Percentiles rank a stretch among this genome's conserved stretches.
Conservation (phyloP, 2,797 vertebrate species). For the Melanotaenia boesemani region DNA sequence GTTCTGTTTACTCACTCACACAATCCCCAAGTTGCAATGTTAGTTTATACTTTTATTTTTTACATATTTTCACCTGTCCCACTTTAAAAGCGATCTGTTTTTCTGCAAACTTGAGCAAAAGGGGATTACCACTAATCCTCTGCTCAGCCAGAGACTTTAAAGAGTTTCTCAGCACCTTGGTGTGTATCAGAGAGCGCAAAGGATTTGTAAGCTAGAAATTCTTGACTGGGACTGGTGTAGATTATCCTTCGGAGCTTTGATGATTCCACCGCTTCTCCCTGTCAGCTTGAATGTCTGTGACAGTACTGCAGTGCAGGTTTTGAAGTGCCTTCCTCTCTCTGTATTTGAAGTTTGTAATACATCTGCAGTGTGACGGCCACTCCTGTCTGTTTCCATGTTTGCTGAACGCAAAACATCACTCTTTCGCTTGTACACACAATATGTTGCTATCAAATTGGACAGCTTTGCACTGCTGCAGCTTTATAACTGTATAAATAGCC, state of each 20-base stretch:
- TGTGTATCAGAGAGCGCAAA: conserved; percentile 16
- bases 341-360: conserved; percentile 6
- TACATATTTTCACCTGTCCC: conserved; percentile 58
- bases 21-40: not conserved
- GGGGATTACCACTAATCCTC: conserved; percentile 60
- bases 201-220: conserved; percentile 19
- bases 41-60: not conserved
- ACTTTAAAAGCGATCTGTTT: conserved; percentile 51
- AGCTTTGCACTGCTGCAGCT: conserved; percentile 47
- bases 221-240: conserved; percentile 14
- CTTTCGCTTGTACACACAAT: conserved; percentile 19
- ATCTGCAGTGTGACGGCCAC: conserved; percentile 22
- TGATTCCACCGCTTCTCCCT: conserved; percentile 15
- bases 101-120: conserved; percentile 58
- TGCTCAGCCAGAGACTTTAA: conserved; percentile 36
- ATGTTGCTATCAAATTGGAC: conserved; percentile 57
- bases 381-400: conserved; percentile 26
- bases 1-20: conserved; percentile 4
- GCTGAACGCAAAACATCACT: conserved; percentile 14
- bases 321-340: conserved; percentile 1
- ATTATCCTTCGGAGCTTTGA: conserved; percentile 10
- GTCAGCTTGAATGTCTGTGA: conserved; percentile 32
- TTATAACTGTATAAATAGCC: conserved; percentile 49
- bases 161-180: conserved; percentile 29
- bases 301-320: conserved; percentile 9